Evolutionary conservation across 2,113 vertebrate genomes (phyloP), one percentile per base, ranked within the genome.

Genomic region (Tragulus kanchil): DNA sequence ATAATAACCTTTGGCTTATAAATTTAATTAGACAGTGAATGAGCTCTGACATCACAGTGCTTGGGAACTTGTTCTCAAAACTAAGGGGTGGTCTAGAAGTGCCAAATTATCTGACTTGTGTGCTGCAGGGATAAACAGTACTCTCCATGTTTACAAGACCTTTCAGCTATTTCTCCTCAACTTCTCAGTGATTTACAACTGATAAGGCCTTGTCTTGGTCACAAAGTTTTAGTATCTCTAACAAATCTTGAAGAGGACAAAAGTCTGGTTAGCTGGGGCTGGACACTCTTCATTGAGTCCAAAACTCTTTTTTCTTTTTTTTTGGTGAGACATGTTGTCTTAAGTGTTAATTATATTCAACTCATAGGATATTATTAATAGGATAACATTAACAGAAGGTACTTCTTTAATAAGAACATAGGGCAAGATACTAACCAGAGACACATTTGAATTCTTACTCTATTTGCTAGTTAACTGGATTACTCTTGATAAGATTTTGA

Each of bases 331-430:
- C 17, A 78, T 52, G 6, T 82, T 87, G 71, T 54, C 58, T 84
- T 73, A 8, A 4, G 8, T 73, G 1, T 89, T 83, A 85, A 17
- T 92, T 77, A 71, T 1, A 65, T 52, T 45, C 45, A 48, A 1
- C 58, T 79, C 13, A 69, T 59, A 65, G 59, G 31, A 58, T 69
- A 8, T 85, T 93, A 83, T 86, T 89, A 86, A 82, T 58, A 93
- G 48, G 2, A n/a, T 78, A 1, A 59, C 3, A 86, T 86, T 61
- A 95, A 56, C 48, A 91, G 45, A 19, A 65, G n/a, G 17, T 17
- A 69, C 85, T 95, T 31, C 1, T 89, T 90, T 83, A 25, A 56
- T 89, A 92, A 93, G 65, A 85, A 7, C 12, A 26, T 50, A n/a
- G 7, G 26, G 2, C 3, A 92, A 79, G 4, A 11, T 77, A 78